Conservation (phyloP, 2,797 vertebrate species). For the Saxicola maurus region DNA sequence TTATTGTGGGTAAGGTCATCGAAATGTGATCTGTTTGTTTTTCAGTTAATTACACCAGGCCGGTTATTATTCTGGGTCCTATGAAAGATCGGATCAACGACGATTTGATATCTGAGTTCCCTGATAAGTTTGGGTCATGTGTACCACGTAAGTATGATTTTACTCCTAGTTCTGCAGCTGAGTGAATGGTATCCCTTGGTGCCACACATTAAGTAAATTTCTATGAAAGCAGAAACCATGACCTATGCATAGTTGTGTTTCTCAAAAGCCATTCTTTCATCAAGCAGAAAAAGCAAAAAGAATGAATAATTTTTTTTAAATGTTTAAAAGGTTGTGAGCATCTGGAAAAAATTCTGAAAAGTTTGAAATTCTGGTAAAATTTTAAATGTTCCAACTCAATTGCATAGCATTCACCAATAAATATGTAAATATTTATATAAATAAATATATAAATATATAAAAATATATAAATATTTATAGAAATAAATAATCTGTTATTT, state of each 20-base stretch:
- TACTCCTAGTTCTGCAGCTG: neutral
- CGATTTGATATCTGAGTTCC: constrained; percentile 96
- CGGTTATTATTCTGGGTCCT: constrained; percentile 93
- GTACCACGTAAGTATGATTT: constrained; percentile 90
- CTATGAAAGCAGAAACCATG: neutral
- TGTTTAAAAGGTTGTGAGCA: rapidly evolving
- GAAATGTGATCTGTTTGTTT: neutral
- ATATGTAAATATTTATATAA: neutral
- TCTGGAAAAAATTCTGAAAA: neutral
- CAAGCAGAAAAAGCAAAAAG: neutral
- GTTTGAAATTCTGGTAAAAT: neutral
- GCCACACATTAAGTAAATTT: neutral
- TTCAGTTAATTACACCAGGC: constrained; percentile 91
- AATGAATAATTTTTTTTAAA: neutral
- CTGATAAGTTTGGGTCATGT: constrained; percentile 96
- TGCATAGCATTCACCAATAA: neutral
- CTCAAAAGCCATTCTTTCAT: neutral
- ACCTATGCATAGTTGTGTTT: neutral
- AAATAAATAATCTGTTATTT: neutral
- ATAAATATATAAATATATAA: no score
- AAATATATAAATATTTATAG: no score
- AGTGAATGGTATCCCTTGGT: neutral
- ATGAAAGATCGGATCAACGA: constrained; percentile 98
- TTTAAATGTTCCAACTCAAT: neutral
- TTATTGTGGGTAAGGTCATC: neutral